These are phyloP conservation scores for Eurytoma californica DNA, from an alignment of 2,888 invertebrate genomes.

Conservation along the genomic window DNA sequence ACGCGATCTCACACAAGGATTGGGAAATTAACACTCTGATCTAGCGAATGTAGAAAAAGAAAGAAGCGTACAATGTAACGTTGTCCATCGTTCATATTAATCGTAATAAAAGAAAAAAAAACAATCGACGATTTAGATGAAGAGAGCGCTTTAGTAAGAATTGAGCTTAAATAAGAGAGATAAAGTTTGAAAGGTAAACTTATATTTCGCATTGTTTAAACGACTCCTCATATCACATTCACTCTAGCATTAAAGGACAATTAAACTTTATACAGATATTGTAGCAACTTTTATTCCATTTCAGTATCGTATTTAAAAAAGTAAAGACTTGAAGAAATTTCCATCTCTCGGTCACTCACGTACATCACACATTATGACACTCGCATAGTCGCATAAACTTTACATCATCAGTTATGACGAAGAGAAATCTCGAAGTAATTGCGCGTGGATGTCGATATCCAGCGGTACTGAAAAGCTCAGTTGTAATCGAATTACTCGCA, in stretches of 20 bases:
- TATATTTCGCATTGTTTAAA: slow-evolving; percentile 44
- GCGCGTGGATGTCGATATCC: too few species aligned
- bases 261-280: slow-evolving; percentile 16
- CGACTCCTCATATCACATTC: slow-evolving; percentile 45
- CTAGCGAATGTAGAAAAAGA: slow-evolving; percentile 45
- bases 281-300: slow-evolving; percentile 35
- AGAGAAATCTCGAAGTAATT: too few species aligned
- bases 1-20: slow-evolving; percentile 9
- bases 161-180: slow-evolving; percentile 36
- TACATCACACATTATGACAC: too few species aligned
- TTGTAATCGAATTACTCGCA: too few species aligned
- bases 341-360: slow-evolving; percentile 33
- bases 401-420: too few species aligned
- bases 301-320: slow-evolving; percentile 41
- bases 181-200: slow-evolving; percentile 32
- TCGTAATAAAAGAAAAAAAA: not conserved
- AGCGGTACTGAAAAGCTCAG: too few species aligned
- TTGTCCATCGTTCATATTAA: slow-evolving; percentile 33
- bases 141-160: slow-evolving; percentile 34
- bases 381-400: too few species aligned
- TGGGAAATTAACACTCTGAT: slow-evolving; percentile 42
- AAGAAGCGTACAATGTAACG: slow-evolving; percentile 44
- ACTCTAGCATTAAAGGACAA: slow-evolving; percentile 36
- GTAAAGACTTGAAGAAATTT: slow-evolving; percentile 21
- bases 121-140: slow-evolving; percentile 9